A percentile compares a stretch with the other conserved stretches of the same genome.
Conservation (phyloP, 2,113 vertebrate species). For the Gila orcuttii region DNA sequence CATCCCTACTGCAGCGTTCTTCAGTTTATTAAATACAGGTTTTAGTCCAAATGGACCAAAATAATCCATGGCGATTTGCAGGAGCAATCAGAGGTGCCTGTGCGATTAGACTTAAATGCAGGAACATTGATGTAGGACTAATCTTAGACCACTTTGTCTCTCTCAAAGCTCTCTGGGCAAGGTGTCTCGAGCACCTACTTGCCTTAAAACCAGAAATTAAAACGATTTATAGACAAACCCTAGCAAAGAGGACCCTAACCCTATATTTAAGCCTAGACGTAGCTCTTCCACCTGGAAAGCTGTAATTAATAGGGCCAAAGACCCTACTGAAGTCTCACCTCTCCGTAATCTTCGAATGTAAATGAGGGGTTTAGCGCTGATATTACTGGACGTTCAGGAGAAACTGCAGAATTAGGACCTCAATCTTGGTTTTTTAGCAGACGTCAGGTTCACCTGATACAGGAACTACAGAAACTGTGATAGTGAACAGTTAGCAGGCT, state of each 20-base stretch:
- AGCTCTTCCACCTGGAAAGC: slow-evolving; percentile 72
- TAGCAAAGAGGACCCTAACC: slow-evolving; percentile 58
- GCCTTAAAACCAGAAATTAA: slow-evolving; percentile 73
- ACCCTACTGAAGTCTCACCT: slow-evolving; percentile 63
- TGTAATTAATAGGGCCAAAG: slow-evolving; percentile 64
- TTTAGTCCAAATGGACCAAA: slow-evolving; percentile 13
- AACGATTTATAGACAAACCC: slow-evolving; percentile 67
- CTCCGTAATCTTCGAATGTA: slow-evolving; percentile 71
- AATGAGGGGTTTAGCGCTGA: slow-evolving; percentile 66
- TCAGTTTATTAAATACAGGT: not conserved
- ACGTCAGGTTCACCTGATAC: slow-evolving; percentile 56
- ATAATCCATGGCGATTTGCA: slow-evolving; percentile 12
- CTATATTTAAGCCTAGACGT: slow-evolving; percentile 67
- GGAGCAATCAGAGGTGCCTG: slow-evolving; percentile 3
- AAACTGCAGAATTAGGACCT: slow-evolving; percentile 63
- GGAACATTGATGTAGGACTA: slow-evolving; percentile 62
- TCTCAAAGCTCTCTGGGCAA: slow-evolving; percentile 56
- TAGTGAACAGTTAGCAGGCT: slow-evolving; percentile 13
- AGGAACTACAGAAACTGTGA: not conserved
- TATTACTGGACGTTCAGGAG: slow-evolving; percentile 64
- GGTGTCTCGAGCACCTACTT: slow-evolving; percentile 58
- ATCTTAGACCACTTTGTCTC: slow-evolving; percentile 72
- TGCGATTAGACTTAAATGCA: slow-evolving; percentile 37
- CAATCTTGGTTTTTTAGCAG: slow-evolving; percentile 66
- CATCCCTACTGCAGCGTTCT: not conserved